Conservation (phyloP, 2,797 vertebrate species). For the Schizothorax lantsangensis region DNA sequence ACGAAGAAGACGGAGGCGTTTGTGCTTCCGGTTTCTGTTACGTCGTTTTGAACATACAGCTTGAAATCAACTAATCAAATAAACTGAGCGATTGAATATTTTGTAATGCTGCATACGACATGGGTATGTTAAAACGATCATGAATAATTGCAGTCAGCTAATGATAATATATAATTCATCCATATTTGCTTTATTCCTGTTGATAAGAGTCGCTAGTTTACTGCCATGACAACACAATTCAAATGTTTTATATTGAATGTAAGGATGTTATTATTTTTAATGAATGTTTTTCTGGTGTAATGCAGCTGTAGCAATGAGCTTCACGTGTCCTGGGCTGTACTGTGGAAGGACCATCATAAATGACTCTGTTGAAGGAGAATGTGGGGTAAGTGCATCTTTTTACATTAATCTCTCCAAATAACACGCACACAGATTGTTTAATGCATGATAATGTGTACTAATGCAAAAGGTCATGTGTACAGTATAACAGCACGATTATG, state of each 20-base stretch:
- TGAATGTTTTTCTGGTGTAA: constrained; percentile 20
- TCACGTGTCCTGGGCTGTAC: constrained; percentile 93
- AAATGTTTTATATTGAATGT: background rate
- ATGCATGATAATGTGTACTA: background rate
- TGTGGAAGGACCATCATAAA: constrained; percentile 88
- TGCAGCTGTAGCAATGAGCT: constrained; percentile 87
- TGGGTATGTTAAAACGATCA: constrained; percentile 20
- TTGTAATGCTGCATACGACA: constrained; percentile 34
- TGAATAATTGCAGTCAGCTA: background rate
- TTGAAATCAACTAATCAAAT: background rate
- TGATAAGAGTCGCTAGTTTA: background rate
- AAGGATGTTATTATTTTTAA: background rate
- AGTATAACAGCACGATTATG: background rate
- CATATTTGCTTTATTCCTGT: background rate
- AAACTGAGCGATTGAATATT: background rate
- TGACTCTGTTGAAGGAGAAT: constrained; percentile 84
- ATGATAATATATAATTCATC: background rate
- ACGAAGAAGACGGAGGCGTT: constrained; percentile 15
- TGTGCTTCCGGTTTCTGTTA: constrained; percentile 13
- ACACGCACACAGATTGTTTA: background rate
- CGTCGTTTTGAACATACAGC: background rate
- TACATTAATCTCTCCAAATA: background rate
- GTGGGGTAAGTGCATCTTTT: constrained; percentile 85
- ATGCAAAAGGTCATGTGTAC: background rate
- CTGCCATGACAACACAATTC: background rate